Conservation (phyloP, 2,797 vertebrate genomes). For the Poecilia wingei region DNA sequence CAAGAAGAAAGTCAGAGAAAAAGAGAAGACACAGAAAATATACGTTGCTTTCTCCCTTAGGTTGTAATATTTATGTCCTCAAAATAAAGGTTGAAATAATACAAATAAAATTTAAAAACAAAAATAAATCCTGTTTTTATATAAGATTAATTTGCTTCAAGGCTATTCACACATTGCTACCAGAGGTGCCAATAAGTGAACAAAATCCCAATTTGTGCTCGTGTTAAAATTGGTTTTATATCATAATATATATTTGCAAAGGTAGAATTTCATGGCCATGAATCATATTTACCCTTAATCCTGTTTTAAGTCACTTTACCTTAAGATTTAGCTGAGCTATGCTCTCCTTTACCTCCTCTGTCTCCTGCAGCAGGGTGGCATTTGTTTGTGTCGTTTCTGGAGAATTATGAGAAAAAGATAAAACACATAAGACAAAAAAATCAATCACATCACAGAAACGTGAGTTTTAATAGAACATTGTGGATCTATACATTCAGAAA, state of each 20-base stretch:
- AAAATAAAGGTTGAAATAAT: not conserved
- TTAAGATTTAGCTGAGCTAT: slow-evolving; percentile 88
- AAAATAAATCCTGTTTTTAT: not conserved
- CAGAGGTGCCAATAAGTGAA: not conserved
- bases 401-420: slow-evolving; percentile 16
- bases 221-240: not conserved
- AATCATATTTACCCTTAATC: slow-evolving; percentile 6
- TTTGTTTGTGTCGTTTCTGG: slow-evolving; percentile 68
- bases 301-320: slow-evolving; percentile 70
- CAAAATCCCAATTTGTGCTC: not conserved
- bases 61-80: not conserved
- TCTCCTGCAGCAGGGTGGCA: slow-evolving; percentile 76
- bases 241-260: not conserved
- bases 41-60: too few relatives aligned
- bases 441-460: not conserved
- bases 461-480: not conserved
- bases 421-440: not conserved
- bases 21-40: not conserved
- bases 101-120: not conserved
- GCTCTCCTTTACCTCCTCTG: slow-evolving; percentile 87
- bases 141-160: not conserved
- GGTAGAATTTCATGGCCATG: not conserved
- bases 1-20: not conserved
- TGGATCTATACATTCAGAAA: not conserved
- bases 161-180: not conserved